Evolutionary conservation across 2,888 invertebrate species (phyloP), one percentile per base, ranked within the genome.

Genomic region (Glaucopsyche alexis): DNA sequence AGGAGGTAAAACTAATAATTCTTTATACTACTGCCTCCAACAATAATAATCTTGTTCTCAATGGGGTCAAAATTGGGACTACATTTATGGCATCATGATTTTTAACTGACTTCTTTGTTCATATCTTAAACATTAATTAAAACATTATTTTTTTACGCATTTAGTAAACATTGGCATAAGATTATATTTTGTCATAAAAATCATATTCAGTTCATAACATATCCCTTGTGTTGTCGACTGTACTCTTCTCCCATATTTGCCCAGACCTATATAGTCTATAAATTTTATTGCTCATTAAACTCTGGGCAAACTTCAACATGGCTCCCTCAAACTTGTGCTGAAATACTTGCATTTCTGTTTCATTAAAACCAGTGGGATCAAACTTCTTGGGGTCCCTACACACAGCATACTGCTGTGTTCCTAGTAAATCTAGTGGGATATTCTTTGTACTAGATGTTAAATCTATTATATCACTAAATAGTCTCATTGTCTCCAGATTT

Each of bases 301-400:
- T 86, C 74, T 91, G 89, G 0, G 88, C 89, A 82, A 93, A 94
- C 77, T 93, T 93, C 49, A 91, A 82, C 87, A 94, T 93, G 64
- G 93, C 90, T 75, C 90, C 89, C 83, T 94, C 94, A 80, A 94
- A 91, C 72, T 91, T 91, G 76, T 93, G 91, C 66, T 87, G 91
- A 76, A 93, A 92, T 7, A 90, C 84, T 76, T 90, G 87, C 89
- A 93, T 89, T 75, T 92, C 90, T 6, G 91, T 90, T 71, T 88
- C 88, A 80, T 92, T 92, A 75, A 90, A 93, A 0, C 88, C 90
- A 74, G 79, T 84, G 0, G 85, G 81, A 71, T 84, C 84, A 64
- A 85, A 86, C 1, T 81, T 81, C 73, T 91, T 90, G 6, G 85
- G 84, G 74, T 93, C 91, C 69, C 90, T 87, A 80, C 93, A 93